Evolutionary conservation across 2,113 vertebrate genomes (phyloP), one percentile per base, ranked within the genome.

Genomic region (Tachycineta bicolor): DNA sequence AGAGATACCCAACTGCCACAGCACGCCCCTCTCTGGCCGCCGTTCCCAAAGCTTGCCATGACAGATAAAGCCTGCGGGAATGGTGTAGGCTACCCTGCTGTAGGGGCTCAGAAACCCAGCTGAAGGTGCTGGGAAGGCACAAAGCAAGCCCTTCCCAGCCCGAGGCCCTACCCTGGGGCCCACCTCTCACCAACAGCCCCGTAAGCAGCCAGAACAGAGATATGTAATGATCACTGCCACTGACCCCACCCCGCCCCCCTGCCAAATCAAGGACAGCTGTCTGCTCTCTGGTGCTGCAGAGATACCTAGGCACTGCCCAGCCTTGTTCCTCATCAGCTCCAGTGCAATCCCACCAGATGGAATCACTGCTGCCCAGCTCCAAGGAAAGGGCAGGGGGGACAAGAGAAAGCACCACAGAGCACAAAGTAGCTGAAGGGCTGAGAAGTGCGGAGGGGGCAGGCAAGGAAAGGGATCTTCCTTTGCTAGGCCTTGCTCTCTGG

Each of bases 371-470:
- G 52, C 60, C 60, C 80, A 80, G 65, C 49, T 90, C 43, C 23
- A 63, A 74, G 37, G 13, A 65, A 29, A 18, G 33, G 37, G 12
- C 28, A 78, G 84, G 50, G 80, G 34, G 70, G 37, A 60, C 49
- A 75, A 68, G 62, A 69, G 62, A 70, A 67, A 96, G 75, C 87
- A 94, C 70, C n/a, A 23, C 46, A 67, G 74, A 96, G 46, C 58
- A 68, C 0, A 0, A 88, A 93, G 92, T 68, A 76, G 94, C 91
- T 91, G 71, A 70, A 77, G 41, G 56, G 52, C n/a, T 79, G 33
- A 71, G 25, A 65, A 84, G 41, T 6, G 3, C 4, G 5, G 74
- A 78, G 53, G 46, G 74, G 74, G 78, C 34, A 81, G n/a, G 53
- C 31, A 53, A 68, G 43, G 84, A 96, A 87, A 87, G 83, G 28